Evolutionary conservation across 2,113 vertebrate genomes (phyloP), one percentile per base, ranked within the genome.

Genomic region (Spilogale gracilis): DNA sequence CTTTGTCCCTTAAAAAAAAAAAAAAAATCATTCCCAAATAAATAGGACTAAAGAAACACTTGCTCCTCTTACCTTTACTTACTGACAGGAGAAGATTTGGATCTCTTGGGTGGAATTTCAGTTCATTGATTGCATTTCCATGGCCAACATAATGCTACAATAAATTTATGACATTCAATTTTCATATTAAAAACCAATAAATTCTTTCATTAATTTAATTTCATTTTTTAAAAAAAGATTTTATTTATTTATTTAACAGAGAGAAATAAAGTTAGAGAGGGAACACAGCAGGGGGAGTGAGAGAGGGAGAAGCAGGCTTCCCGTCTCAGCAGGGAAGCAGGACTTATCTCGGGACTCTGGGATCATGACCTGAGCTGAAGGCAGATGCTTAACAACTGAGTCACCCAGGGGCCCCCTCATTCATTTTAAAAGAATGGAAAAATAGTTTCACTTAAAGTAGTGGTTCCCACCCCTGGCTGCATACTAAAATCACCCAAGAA

Each of bases 21-120:
- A 43, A 79, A 43, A 91, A 95, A 14, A 45, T 50, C 25, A 95
- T 91, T 95, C 43, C 45, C 25, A 94, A 90, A 80, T 89, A 94
- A 90, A 61, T 0, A 91, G 14, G 30, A 79, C 73, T 85, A 84
- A 89, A 67, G 38, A 95, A 97, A 48, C 27, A 60, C 20, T 0
- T 82, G 25, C 27, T 98, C 97, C 87, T 91, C 98, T 98, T 99
- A 99, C 99, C 99, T 99, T 99, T 99, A 98, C 99, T 99, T 98
- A 99, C 99, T 73, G 99, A 99, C 94, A 99, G 98, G 88, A 99
- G 99, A 45, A 99, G 99, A 98, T 99, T 99, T 58, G 99, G 99
- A 98, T 99, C 99, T 98, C 99, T 99, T 1, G 99, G 99, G 74
- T 99, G 99, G 98, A 99, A 99, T 98, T 99, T 99, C 95, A 99